A percentile compares a stretch with the other conserved stretches of the same genome.
Conservation (phyloP, 2,797 vertebrate genomes). For the Zonotrichia albicollis region DNA sequence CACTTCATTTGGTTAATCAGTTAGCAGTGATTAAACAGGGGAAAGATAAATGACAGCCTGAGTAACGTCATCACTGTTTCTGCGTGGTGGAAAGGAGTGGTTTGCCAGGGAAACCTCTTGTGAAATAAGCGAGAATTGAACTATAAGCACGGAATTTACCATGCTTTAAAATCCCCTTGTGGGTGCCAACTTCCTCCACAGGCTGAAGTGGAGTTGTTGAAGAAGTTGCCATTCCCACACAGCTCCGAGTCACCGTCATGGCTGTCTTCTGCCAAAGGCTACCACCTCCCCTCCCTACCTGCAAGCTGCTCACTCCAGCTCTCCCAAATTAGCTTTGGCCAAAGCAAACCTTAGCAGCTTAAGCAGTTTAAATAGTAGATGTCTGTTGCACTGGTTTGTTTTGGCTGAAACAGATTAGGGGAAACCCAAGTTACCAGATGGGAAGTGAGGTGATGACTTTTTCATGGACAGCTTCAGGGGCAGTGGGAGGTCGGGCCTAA, state of each 20-base stretch:
- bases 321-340: background rate
- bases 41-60: constrained; percentile 17
- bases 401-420: background rate
- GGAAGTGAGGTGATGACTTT: background rate
- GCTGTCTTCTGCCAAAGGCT: background rate
- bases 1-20: constrained; percentile 57
- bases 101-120: constrained; percentile 43
- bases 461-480: background rate
- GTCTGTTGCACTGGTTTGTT: background rate
- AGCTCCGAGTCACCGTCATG: background rate
- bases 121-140: constrained; percentile 7
- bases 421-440: constrained; percentile 9
- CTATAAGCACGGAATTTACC: background rate
- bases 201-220: background rate
- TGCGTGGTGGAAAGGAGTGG: background rate
- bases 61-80: background rate
- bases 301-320: background rate
- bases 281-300: background rate
- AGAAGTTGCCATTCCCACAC: background rate
- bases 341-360: background rate
- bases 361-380: constrained; percentile 13
- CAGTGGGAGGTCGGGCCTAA: background rate
- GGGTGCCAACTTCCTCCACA: background rate
- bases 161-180: background rate
- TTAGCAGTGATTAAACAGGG: constrained; percentile 52